These are phyloP conservation scores for Campylomormyrus tamandua DNA, from an alignment of 2,113 vertebrate genomes.

Conservation along the genomic window DNA sequence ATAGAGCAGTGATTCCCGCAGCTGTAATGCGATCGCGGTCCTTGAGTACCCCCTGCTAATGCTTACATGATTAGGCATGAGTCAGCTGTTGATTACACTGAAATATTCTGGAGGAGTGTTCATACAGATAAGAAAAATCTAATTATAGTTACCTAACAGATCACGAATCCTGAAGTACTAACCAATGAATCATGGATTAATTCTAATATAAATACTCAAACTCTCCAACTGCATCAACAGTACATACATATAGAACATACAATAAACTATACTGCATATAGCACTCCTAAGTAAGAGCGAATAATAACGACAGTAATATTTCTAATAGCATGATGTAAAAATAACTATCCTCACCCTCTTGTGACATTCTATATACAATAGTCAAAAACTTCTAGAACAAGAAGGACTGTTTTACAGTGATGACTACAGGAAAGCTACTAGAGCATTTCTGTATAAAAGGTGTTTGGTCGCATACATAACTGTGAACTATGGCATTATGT, in stretches of 20 bases:
- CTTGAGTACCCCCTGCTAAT: background rate
- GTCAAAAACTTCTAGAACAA: background rate
- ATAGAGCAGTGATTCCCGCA: background rate
- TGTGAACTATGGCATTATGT: background rate
- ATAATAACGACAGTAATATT: background rate
- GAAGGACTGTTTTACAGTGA: background rate
- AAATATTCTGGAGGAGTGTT: background rate
- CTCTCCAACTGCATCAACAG: background rate
- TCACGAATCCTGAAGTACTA: background rate
- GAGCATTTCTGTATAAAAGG: background rate
- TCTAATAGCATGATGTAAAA: background rate
- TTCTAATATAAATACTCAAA: background rate
- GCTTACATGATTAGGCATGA: background rate
- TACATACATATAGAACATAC: background rate
- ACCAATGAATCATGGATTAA: background rate
- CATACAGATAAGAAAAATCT: background rate
- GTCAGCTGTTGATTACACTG: background rate
- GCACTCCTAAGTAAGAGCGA: background rate
- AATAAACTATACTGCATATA: background rate
- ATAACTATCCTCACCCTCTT: background rate
- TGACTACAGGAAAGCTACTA: background rate
- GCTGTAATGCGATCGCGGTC: background rate
- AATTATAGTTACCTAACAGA: conserved; percentile 5
- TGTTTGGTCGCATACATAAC: background rate
- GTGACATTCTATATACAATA: background rate